These are phyloP conservation scores for Recurvirostra avosetta DNA, from an alignment of 2,113 vertebrate species.

Conservation along the genomic window DNA sequence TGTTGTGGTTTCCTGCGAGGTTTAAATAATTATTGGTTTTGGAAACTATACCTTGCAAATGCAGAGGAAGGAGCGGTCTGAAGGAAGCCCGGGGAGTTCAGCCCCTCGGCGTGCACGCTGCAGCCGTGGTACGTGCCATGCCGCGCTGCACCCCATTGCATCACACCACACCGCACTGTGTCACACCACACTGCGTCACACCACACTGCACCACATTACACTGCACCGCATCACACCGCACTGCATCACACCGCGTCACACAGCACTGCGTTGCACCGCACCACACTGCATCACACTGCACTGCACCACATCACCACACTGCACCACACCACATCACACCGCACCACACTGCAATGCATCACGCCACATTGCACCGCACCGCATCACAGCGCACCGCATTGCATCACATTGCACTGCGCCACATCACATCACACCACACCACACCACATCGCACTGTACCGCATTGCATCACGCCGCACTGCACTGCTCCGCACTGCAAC, in stretches of 20 bases:
- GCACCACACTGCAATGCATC: not conserved
- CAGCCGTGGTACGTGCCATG: not conserved
- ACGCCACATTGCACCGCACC: not conserved
- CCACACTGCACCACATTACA: no score
- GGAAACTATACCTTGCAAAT: not conserved
- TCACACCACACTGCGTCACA: no score
- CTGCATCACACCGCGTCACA: no score
- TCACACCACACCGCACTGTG: no score
- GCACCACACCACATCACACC: not conserved
- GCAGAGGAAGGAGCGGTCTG: not conserved
- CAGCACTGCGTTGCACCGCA: no score
- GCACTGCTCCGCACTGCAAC: not conserved
- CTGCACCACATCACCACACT: not conserved
- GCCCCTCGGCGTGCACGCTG: rapidly evolving
- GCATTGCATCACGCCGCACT: not conserved
- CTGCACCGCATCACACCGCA: no score
- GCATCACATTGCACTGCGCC: rapidly evolving
- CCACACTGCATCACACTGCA: rapidly evolving
- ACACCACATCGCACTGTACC: not conserved
- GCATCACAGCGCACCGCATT: no score
- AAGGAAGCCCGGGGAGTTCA: not conserved
- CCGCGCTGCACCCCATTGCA: no score
- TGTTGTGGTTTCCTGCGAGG: not conserved
- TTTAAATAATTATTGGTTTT: not conserved
- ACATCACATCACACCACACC: no score